Evolutionary conservation across 2,888 invertebrate species (phyloP), one percentile per base, ranked within the genome.

Genomic region (Vesta saturnalis): DNA sequence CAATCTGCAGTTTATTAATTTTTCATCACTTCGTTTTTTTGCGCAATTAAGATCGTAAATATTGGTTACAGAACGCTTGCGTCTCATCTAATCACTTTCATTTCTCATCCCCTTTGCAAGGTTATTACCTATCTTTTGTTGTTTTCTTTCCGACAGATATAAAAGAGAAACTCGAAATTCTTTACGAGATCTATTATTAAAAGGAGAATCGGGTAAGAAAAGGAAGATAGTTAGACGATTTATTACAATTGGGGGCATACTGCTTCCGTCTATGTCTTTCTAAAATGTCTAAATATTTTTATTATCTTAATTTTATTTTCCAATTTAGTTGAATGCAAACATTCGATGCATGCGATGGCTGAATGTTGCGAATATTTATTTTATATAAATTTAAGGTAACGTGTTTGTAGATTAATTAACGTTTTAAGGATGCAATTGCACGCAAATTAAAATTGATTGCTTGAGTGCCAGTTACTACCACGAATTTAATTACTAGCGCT

Each of bases 81-180:
- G 60, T 60, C 60, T 23, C 49, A 30, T 60, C 30, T 52, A 60
- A 52, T 19, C 60, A 60, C 60, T 52, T 60, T 60, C 60, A 19
- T 60, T 60, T 60, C 60, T 56, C 56, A 14, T 16, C 56, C 22
- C 52, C 60, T 35, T 47, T 46, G 19, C 52, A 52, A 52, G 60
- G 52, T 60, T 59, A 59, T 59, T 59, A 39, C 21, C n/a, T 47
- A 10, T 35, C n/a, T 23, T 60, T 60, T 60, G 22, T 60, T 49
- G 43, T 23, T 49, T 23, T 22, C 46, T 14, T 43, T 12, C 14
- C 43, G 43, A 43, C 12, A 10, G 43, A 43, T 14, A 43, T 43
- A 43, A 43, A 43, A 43, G 10, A 43, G 12, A 43, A n/a, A 43
- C 43, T n/a, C 12, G n/a, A n/a, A n/a, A 3, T 43, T 43, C 43